Evolutionary conservation across 2,797 vertebrate genomes (phyloP).

Genomic region (Poeciliopsis infans): DNA sequence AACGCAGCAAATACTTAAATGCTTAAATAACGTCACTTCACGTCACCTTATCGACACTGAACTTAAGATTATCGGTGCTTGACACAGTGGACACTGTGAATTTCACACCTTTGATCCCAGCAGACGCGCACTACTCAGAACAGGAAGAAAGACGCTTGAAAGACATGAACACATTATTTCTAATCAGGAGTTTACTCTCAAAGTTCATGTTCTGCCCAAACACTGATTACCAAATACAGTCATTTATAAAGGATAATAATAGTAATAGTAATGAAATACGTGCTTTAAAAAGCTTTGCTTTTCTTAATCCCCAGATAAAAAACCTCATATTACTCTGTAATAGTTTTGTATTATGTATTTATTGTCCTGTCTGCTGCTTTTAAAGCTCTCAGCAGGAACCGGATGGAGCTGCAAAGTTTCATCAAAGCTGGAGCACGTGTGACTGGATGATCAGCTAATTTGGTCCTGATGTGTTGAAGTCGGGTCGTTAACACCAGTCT

Average conservation of each 20-base stretch:
- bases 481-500: constrained; percentile 17
- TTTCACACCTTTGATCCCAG: neutral
- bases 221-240: neutral
- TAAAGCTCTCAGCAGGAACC: constrained; percentile 28
- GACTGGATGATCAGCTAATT: constrained; percentile 8
- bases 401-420: constrained; percentile 9
- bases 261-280: neutral
- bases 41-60: neutral
- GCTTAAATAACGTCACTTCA: neutral
- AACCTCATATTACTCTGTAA: neutral
- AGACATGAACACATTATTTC: neutral
- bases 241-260: neutral
- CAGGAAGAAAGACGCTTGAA: neutral
- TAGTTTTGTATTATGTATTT: neutral
- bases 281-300: neutral
- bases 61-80: neutral
- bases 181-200: neutral
- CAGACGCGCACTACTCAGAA: neutral
- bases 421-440: constrained; percentile 7
- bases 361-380: neutral
- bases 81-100: neutral
- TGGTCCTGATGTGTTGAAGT: constrained; percentile 8
- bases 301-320: neutral
- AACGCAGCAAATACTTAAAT: neutral
- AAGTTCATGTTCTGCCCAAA: neutral